A percentile compares a stretch with the other conserved stretches of the same genome.
Conservation (phyloP, 2,113 vertebrate genomes). For the Clarias batrachus region DNA sequence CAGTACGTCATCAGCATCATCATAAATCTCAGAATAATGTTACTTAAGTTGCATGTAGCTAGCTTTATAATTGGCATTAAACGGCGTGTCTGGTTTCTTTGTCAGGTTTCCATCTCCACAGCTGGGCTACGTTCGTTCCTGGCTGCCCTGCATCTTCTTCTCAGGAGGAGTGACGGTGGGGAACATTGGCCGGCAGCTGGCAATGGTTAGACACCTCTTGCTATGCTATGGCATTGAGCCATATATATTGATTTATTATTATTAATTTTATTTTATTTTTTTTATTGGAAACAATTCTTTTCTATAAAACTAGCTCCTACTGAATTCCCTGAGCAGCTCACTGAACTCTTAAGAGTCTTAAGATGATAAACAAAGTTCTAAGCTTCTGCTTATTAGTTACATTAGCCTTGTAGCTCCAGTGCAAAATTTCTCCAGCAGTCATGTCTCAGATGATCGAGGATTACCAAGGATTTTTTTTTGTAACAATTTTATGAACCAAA, state of each 20-base stretch:
- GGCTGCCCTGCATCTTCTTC: constrained; percentile 98
- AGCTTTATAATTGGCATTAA: not conserved
- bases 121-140: constrained; percentile 94
- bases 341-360: not conserved
- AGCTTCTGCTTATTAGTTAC: too few relatives aligned
- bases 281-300: not conserved
- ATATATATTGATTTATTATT: not conserved
- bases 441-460: too few relatives aligned
- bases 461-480: too few relatives aligned
- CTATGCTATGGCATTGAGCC: not conserved
- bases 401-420: too few relatives aligned
- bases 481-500: too few relatives aligned
- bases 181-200: constrained; percentile 95
- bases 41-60: not conserved
- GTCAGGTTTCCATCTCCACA: constrained; percentile 94
- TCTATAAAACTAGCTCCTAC: not conserved
- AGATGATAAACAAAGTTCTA: too few relatives aligned
- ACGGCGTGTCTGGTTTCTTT: not conserved
- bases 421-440: too few relatives aligned
- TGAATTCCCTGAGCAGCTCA: not conserved
- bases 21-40: not conserved
- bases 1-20: constrained; percentile 78
- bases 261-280: constrained; percentile 56
- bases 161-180: constrained; percentile 96
- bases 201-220: constrained; percentile 80